Evolutionary conservation across 1,140 invertebrate genomes (phyloP), one percentile per base, ranked within the genome.

Genomic region (Acromyrmex heyeri): DNA sequence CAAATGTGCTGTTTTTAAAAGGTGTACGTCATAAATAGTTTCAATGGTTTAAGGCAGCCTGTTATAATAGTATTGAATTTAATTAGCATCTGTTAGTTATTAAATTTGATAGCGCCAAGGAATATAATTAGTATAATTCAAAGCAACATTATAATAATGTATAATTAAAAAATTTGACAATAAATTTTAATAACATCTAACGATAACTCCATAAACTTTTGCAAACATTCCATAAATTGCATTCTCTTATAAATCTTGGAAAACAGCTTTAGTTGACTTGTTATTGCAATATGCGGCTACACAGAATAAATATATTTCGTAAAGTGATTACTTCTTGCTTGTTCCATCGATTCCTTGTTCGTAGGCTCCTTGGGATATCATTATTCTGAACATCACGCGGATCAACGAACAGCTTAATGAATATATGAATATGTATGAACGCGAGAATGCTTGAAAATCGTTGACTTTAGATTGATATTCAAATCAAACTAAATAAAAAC

Each of bases 361-460:
- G 18, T 2, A 75, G 3, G n/a, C 18, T 72, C 55, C 53, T 27
- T 27, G 6, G 10, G 3, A 48, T 48, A 6, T 7, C 65, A 10
- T 59, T 34, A 61, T 61, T 48, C 18, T 59, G 5, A 57, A 30
- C 44, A 48, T 82, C 12, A 59, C 67, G 34, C 21, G 38, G 24
- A 61, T 4, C 12, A 73, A 27, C 50, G 18, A 73, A 38, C 64
- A 57, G 16, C 34, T 82, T 73, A 82, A 82, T 48, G 79, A 59
- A 82, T 48, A 69, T 14, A 72, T 61, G 38, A 82, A 82, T 82
- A 82, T 48, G 65, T 24, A 59, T n/a, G 18, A 21, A 48, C 55
- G 24, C n/a, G 67, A 82, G 16, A 82, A 21, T 57, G 24, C 38
- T 82, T 59, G 55, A 73, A 48, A 82, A 82, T 73, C 50, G 34